These are phyloP conservation scores for Jacana jacana DNA, from an alignment of 2,113 vertebrate species.

Conservation along the genomic window DNA sequence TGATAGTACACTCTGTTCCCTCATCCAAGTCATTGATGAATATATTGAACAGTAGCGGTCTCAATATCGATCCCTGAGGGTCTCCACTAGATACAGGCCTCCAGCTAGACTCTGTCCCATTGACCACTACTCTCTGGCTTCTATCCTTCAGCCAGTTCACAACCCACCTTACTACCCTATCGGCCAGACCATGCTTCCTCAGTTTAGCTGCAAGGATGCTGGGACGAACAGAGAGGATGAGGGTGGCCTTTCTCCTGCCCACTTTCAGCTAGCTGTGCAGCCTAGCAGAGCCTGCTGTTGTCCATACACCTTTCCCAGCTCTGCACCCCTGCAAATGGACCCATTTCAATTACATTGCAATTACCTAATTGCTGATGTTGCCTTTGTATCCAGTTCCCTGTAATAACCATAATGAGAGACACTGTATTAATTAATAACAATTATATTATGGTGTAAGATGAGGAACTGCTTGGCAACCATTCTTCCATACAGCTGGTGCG, in stretches of 20 bases:
- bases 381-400: neutral
- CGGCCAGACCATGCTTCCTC: too few relatives aligned
- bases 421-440: neutral
- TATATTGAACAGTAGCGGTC: too few relatives aligned
- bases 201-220: too few relatives aligned
- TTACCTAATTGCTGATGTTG: neutral
- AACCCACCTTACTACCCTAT: too few relatives aligned
- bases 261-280: neutral
- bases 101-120: too few relatives aligned
- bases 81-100: too few relatives aligned
- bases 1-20: too few relatives aligned
- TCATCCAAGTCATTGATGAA: too few relatives aligned
- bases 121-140: too few relatives aligned
- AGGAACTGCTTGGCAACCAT: neutral
- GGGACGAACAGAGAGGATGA: neutral
- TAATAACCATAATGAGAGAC: neutral
- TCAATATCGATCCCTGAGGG: too few relatives aligned
- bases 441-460: neutral
- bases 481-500: neutral
- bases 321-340: neutral
- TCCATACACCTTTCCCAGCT: neutral
- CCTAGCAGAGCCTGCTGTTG: rapidly evolving
- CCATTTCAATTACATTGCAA: neutral
- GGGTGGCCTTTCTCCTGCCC: neutral
- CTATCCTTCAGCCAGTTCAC: too few relatives aligned